These are phyloP conservation scores for Aldabrachelys gigantea DNA, from an alignment of 2,113 vertebrate genomes.

Conservation along the genomic window DNA sequence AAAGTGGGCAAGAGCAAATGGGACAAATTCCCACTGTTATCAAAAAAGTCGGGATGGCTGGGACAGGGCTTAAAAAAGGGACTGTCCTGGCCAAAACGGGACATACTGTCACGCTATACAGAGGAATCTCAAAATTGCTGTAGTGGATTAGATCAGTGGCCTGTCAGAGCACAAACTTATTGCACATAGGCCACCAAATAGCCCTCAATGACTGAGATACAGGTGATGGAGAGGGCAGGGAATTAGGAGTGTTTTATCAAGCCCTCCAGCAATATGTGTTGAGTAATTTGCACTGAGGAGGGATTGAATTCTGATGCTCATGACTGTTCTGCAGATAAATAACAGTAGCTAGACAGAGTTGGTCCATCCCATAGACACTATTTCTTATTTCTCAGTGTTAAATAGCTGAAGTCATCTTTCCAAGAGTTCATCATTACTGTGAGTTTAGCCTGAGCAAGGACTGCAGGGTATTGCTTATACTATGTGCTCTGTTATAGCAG, in stretches of 20 bases:
- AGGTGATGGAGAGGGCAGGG: not conserved
- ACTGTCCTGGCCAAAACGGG: no score
- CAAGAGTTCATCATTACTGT: not conserved
- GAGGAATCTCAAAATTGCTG: not conserved
- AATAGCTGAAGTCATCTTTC: not conserved
- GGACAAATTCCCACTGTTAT: no score
- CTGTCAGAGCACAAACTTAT: not conserved
- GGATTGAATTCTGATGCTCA: not conserved
- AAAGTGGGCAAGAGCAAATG: no score
- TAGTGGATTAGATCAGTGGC: not conserved
- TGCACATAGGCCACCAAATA: not conserved
- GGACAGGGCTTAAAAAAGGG: no score
- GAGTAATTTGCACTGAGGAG: not conserved
- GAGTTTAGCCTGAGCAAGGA: fast-evolving
- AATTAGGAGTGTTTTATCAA: not conserved
- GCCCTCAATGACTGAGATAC: not conserved
- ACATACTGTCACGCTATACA: no score
- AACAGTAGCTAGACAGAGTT: not conserved
- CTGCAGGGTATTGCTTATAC: not conserved
- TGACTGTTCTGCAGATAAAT: not conserved
- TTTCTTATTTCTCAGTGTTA: not conserved
- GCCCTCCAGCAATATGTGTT: not conserved
- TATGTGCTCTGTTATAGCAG: not conserved
- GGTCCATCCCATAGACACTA: not conserved
- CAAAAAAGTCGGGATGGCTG: no score